Evolutionary conservation across 2,797 vertebrate genomes (phyloP), one percentile per base, ranked within the genome.

Genomic region (Benthosema pterotum): DNA sequence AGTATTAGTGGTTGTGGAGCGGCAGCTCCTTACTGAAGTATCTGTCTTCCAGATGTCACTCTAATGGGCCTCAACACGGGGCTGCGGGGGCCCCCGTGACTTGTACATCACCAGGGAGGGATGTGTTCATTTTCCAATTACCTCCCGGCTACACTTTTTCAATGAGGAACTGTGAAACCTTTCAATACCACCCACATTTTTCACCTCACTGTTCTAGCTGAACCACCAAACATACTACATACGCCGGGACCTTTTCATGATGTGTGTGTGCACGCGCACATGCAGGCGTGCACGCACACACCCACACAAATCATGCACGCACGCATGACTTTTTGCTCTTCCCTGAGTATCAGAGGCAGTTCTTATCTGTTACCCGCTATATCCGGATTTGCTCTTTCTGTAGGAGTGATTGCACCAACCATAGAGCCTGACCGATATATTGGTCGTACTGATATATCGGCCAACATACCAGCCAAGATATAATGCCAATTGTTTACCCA

Each of bases 11-110:
- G 63, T 56, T 65, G 60, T 68, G 51, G 22, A 25, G 22, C 58
- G 47, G 42, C n/a, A 49, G 61, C 66, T 75, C 16, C 17, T 25
- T 50, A 19, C 11, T 19, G 42, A 14, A 57, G 60, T 69, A 79
- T 83, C 60, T 80, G 73, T 84, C 82, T 78, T 79, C 80, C 83
- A 87, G 74, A 88, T 83, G 75, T 83, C 79, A 77, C 67, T 77
- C 63, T 86, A 86, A 86, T 83, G 67, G 77, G 63, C 69, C 69
- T 63, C 42, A 46, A 49, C 74, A 43, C 55, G 61, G 68, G 81
- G 78, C 85, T 69, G 57, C 42, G 53, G 82, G 65, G 69, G 78
- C 74, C 52, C 50, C 73, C 42, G 22, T 25, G 52, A 63, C 62
- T 69, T 69, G 50, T 53, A 67, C 69, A 63, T 67, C 59, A 15